These are phyloP conservation scores for Idaea dimidiata DNA, from an alignment of 2,888 invertebrate species.

Conservation along the genomic window DNA sequence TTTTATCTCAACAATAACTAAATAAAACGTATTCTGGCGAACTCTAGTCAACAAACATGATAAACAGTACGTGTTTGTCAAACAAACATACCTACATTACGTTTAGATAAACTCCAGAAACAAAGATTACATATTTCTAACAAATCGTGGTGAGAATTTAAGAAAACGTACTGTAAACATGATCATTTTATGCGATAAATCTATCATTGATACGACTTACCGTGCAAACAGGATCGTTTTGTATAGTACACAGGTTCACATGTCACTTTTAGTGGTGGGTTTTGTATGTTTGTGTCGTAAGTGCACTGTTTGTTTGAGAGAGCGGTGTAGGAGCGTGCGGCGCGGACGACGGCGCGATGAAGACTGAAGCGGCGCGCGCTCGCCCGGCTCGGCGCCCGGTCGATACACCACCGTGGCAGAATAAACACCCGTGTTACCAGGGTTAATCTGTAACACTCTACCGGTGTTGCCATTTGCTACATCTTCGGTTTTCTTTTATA, in stretches of 20 bases:
- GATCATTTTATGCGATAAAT: background rate
- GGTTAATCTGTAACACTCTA: slow-evolving; percentile 29
- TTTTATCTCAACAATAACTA: background rate
- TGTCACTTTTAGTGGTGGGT: slow-evolving; percentile 45
- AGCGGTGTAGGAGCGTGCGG: slow-evolving; percentile 50
- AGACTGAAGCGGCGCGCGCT: slow-evolving; percentile 70
- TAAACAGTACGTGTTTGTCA: background rate
- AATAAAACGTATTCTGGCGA: background rate
- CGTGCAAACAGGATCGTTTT: slow-evolving; percentile 62
- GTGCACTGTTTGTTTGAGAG: slow-evolving; percentile 51
- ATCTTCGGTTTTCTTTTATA: slow-evolving; percentile 33
- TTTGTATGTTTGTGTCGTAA: slow-evolving; percentile 35
- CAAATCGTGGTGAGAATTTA: background rate
- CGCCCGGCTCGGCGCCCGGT: slow-evolving; percentile 49
- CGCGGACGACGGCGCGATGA: slow-evolving; percentile 44
- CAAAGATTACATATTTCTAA: background rate
- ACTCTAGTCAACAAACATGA: background rate
- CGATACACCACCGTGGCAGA: slow-evolving; percentile 73
- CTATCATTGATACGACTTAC: slow-evolving; percentile 45
- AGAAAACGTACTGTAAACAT: background rate
- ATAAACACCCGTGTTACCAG: slow-evolving; percentile 74
- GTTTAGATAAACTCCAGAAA: background rate
- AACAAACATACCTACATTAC: background rate
- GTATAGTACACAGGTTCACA: slow-evolving; percentile 56
- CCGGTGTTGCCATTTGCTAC: slow-evolving; percentile 52